These are phyloP conservation scores for Myodes glareolus DNA, from an alignment of 2,113 vertebrate genomes.

Conservation along the genomic window DNA sequence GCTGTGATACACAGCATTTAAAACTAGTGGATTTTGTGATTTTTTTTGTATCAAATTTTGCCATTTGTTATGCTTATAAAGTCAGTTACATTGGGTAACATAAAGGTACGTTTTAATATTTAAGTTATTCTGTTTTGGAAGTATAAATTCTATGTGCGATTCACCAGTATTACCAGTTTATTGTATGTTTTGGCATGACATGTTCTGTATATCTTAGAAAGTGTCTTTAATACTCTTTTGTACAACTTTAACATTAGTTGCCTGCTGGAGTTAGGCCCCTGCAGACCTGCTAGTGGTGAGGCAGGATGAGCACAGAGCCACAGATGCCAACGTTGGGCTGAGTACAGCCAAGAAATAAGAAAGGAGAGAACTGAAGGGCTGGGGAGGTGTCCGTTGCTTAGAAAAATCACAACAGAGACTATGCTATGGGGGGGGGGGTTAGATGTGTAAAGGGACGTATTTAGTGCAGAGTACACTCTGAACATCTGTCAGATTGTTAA, in stretches of 20 bases:
- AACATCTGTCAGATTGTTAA: conserved; percentile 24
- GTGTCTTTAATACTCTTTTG: conserved; percentile 28
- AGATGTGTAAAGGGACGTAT: conserved; percentile 35
- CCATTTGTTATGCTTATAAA: conserved; percentile 60
- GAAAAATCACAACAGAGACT: conserved; percentile 39
- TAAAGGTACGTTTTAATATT: conserved; percentile 76
- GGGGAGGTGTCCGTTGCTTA: background rate
- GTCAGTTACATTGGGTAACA: conserved; percentile 60
- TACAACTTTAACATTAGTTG: conserved; percentile 48
- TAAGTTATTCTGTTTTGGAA: conserved; percentile 80
- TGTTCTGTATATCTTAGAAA: conserved; percentile 72
- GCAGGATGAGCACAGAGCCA: background rate
- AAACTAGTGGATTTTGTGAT: conserved; percentile 58
- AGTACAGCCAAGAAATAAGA: background rate
- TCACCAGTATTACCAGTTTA: conserved; percentile 66
- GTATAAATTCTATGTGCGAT: conserved; percentile 66
- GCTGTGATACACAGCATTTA: conserved; percentile 44
- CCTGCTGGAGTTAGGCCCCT: conserved; percentile 43
- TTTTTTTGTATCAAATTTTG: conserved; percentile 65
- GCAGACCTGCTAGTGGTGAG: conserved; percentile 25
- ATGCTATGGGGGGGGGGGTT: background rate
- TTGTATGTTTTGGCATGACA: conserved; percentile 70
- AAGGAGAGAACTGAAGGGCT: conserved; percentile 15
- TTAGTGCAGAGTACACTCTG: background rate
- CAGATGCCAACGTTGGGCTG: conserved; percentile 38